phyloP scores from a whole-genome alignment of 1,140 invertebrate species.

The Zaprionus gabonicus region DNA sequence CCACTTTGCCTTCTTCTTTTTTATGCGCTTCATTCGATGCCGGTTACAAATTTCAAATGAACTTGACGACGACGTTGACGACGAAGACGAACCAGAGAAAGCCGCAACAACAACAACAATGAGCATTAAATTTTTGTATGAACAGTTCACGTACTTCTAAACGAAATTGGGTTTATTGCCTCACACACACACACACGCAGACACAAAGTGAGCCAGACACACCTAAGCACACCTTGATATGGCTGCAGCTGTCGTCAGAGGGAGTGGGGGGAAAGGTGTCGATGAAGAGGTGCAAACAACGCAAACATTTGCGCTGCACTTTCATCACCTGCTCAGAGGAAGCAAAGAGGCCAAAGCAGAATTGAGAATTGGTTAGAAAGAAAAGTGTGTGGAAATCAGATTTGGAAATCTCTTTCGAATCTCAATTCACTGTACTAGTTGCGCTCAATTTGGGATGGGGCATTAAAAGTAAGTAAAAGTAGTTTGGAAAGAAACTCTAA shows the following conservation, averaged over 20 bases:
- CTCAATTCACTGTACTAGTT: not conserved
- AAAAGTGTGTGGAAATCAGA: not conserved
- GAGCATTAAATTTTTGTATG: constrained; percentile 59
- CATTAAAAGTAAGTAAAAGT: not conserved
- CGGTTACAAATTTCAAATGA: constrained; percentile 73
- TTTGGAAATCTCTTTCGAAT: not conserved
- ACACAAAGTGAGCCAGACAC: not conserved
- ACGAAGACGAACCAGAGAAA: constrained; percentile 34
- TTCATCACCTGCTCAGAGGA: constrained; percentile 29
- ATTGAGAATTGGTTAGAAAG: not conserved
- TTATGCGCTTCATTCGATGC: constrained; percentile 44
- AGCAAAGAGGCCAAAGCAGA: not conserved
- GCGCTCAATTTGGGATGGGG: not conserved
- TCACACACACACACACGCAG: constrained; percentile 11
- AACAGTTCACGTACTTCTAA: constrained; percentile 27
- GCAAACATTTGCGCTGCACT: constrained; percentile 20
- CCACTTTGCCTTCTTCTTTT: constrained; percentile 42
- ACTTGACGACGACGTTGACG: constrained; percentile 48
- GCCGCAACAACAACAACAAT: constrained; percentile 57
- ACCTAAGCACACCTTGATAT: not conserved
- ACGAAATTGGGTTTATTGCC: constrained; percentile 75
- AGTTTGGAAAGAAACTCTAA: not conserved
- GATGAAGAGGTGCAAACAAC: constrained; percentile 51
- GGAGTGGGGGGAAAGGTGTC: not conserved
- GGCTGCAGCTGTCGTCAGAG: constrained; percentile 51